Base-by-base conservation (phyloP, 1,140 invertebrate species). In the Bombus breviceps region DNA sequence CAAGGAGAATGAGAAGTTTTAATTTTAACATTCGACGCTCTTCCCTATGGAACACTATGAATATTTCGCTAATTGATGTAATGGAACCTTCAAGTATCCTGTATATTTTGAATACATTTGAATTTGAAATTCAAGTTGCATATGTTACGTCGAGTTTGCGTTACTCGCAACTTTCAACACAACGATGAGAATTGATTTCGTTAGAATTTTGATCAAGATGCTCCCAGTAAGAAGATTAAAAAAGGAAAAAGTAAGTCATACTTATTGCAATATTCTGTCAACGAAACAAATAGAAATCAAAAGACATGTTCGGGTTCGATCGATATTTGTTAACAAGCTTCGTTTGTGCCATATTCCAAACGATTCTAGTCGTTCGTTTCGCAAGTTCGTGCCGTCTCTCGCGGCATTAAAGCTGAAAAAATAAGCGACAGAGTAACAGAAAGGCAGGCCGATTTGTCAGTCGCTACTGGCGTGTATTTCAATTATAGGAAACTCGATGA, bases 391-490 rank as follows among this genome's bases (percentile, higher is more conserved):
- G 47, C 18, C 47, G 28, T 10, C 3, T 85, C 41, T 81, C n/a
- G 34, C 68, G 8, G 37, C 32, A 25, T 25, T 66, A n/a, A 75
- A 72, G 28, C 5, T 9, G 39, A 25, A 59, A 34, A n/a, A 22
- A 39, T n/a, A 47, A 53, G 18, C 18, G 47, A 53, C 47, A 2
- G 47, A 53, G 6, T 22, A 6, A 53, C 47, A 22, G 18, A 53
- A 53, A 53, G 18, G 47, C 18, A 53, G 47, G 18, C 47, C 47
- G 47, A 84, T 84, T 84, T 84, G 74, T 79, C 75, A 84, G 5
- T 72, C 47, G 68, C 28, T 15, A 5, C 47, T 37, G 75, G 37
- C 75, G 53, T n/a, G 69, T 64, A n/a, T 47, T 78, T 78, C 47
- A 41, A n/a, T 32, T 15, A 78, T n/a, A 2, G 39, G 81, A 32